Conservation (phyloP, 2,888 invertebrate species). For the Quadriops clusia region DNA sequence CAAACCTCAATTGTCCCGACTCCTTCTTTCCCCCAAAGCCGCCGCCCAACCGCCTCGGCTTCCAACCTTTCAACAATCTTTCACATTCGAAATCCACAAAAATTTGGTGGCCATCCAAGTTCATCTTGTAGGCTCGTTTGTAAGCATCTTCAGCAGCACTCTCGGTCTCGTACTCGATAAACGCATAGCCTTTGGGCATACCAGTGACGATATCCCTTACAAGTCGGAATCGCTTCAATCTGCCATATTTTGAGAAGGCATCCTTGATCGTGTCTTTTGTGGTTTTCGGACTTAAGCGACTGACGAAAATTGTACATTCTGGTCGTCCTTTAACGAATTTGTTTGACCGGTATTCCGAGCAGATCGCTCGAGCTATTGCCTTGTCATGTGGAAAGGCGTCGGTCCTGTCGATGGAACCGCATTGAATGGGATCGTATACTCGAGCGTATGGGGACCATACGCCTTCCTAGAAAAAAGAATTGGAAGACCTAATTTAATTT, state of each 20-base stretch:
- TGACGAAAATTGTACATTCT: constrained; percentile 62
- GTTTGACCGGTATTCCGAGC: constrained; percentile 53
- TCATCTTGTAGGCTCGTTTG: constrained; percentile 44
- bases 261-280: constrained; percentile 46
- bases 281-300: constrained; percentile 55
- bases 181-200: constrained; percentile 70
- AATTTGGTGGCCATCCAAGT: constrained; percentile 56
- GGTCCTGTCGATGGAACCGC: constrained; percentile 81
- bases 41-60: constrained; percentile 74
- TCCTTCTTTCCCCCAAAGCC: constrained; percentile 79
- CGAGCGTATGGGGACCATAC: constrained; percentile 47
- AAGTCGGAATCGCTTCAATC: constrained; percentile 49
- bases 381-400: constrained; percentile 73
- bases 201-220: constrained; percentile 76
- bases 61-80: constrained; percentile 63
- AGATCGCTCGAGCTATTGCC: constrained; percentile 58
- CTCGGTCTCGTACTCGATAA: constrained; percentile 63
- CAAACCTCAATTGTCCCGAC: constrained; percentile 80
- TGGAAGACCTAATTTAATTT: no score
- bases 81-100: constrained; percentile 70
- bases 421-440: constrained; percentile 65
- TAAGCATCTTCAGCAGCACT: constrained; percentile 51
- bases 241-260: constrained; percentile 53
- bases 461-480: no score
- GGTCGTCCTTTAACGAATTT: constrained; percentile 56